Base-by-base conservation (phyloP, 2,113 vertebrate species). In the Bubo scandiacus region DNA sequence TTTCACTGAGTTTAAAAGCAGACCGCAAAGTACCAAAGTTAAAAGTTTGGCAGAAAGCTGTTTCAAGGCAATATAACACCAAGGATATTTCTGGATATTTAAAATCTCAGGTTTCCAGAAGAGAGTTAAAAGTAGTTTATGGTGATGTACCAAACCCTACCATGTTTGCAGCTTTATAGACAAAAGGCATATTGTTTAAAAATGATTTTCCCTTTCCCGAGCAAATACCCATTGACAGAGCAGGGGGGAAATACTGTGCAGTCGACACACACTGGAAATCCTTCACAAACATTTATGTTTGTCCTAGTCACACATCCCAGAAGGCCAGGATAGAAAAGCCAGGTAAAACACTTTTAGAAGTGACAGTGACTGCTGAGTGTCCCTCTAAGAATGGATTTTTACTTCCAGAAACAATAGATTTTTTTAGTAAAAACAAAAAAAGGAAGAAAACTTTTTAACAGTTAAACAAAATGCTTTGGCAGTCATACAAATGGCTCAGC, bases 71-170 rank as follows among this genome's bases (percentile, higher is more conserved):
- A 90, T 78, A 6, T 83, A 96, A 92, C 90, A 95, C 92, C 86
- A 70, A 88, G 55, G 88, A 84, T 96, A 96, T 95, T 96, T 95
- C 94, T 86, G 95, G 94, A 67, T 90, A 86, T 86, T 84, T 93
- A 67, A 95, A 94, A 86, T 71, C 94, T 92, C 94, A 84, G 59
- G 81, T 94, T 96, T 95, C 94, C 73, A 91, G 55, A 81, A 72
- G 26, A 88, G 73, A 97, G 72, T 67, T 86, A 84, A 65, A 86
- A 8, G 18, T 47, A 81, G 72, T 78, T 86, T 81, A 68, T 84
- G 72, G 55, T 93, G 73, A 81, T 86, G 61, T 18, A 91, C n/a
- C 77, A 83, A 83, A 68, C 23, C 23, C 85, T 74, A 30, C 29
- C 62, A 47, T 59, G 59, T 75, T 92, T 63, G 73, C 63, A 83